Base-by-base conservation (phyloP, 2,888 invertebrate genomes). In the Patella pellucida region DNA sequence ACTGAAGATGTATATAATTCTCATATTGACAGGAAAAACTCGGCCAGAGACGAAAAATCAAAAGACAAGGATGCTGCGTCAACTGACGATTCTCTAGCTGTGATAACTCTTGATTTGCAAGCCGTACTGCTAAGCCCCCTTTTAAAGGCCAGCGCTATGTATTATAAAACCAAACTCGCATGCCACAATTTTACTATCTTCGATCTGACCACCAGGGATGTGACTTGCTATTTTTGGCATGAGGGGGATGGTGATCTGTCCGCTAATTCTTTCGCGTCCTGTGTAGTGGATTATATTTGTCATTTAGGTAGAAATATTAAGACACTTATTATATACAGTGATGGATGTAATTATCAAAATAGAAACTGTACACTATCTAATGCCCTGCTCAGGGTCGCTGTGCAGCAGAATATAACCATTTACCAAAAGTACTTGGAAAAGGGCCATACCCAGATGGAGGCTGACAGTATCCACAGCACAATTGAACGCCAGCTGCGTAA, bases 81-180 rank as follows among this genome's bases (percentile, higher is more conserved):
- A 19, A 16, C 70, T 50, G 51, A 52, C 27, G 51, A 52, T 19
- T 23, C 52, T 5, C 14, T 70, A 16, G 23, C 51, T 52, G 52
- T 23, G 16, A 52, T 52, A 51, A 23, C 70, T 50, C 23, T 52
- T 50, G n/a, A 23, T 14, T 31, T 52, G 7, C 51, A 70, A 52
- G 50, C 70, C 5, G 16, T 51, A 19, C 52, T 70, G 27, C 19
- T 70, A 19, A 19, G 51, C 31, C 70, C 70, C 5, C 50, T 50
- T 3, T 7, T 70, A 50, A 31, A 70, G 50, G 70, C 70, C 3
- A 70, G 70, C 50, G 70, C 70, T 5, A 31, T 70, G 27, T 70
- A 70, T n/a, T 70, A 70, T 50, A 70, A 52, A 41, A 70, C 41
- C 3, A 70, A 70, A 50, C 70, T 70, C 3, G 70, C 70, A 14